phyloP scores from a whole-genome alignment of 2,888 invertebrate species.

The Dichetophora obliterata region DNA sequence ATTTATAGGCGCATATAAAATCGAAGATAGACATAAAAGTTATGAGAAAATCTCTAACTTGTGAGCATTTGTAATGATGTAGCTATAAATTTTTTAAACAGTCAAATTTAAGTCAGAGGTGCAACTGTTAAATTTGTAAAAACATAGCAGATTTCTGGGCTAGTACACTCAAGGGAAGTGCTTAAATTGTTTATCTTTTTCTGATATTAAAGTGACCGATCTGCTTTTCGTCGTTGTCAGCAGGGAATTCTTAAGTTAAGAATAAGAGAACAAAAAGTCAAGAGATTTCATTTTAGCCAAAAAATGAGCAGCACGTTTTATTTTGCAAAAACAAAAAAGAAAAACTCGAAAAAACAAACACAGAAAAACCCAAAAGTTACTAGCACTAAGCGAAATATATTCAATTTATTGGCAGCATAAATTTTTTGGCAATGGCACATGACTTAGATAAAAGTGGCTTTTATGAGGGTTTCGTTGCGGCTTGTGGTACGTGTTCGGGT shows the following conservation, averaged over 20 bases:
- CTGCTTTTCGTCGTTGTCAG: no score
- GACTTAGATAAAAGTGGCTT: conserved; percentile 26
- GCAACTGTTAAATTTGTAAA: neutral
- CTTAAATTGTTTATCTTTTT: neutral
- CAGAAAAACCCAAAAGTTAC: neutral
- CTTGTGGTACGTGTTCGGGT: conserved; percentile 29
- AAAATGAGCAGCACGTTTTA: no score
- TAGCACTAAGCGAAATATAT: neutral
- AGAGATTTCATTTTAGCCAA: no score
- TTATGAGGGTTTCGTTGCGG: conserved; percentile 20
- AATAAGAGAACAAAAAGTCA: no score
- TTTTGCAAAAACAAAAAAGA: neutral
- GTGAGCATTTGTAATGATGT: no score
- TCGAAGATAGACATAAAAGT: no score
- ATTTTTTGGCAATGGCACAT: conserved; percentile 29
- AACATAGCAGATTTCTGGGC: neutral
- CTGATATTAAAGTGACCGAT: no score
- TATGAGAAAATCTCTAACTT: no score
- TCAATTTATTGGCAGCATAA: conserved; percentile 32
- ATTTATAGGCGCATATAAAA: no score
- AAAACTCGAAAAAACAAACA: neutral
- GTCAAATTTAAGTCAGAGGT: no score
- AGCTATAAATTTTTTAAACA: no score
- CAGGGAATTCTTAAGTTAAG: no score
- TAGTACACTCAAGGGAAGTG: neutral